Evolutionary conservation across 2,113 vertebrate species (phyloP).

Genomic region (Acrocephalus kingi): DNA sequence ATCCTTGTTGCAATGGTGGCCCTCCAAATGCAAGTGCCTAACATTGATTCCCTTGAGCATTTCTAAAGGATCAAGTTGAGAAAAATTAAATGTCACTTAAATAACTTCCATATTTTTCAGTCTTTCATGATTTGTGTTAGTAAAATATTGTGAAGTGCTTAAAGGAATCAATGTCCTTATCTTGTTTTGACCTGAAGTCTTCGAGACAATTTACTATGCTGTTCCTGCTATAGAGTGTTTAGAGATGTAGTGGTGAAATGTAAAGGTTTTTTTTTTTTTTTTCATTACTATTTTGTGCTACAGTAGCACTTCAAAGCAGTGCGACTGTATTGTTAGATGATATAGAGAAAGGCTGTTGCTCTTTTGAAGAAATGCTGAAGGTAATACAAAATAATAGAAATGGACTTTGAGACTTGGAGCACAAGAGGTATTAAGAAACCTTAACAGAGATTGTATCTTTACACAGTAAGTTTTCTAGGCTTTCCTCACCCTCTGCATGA

Average conservation of each 20-base stretch:
- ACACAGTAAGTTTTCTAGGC: neutral
- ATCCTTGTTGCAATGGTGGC: neutral
- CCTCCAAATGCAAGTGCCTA: neutral
- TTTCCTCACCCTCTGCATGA: neutral
- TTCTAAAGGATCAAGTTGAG: neutral
- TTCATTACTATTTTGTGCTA: neutral
- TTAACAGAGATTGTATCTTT: neutral
- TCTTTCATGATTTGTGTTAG: neutral
- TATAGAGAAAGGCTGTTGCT: neutral
- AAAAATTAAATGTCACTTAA: neutral
- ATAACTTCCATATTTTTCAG: neutral
- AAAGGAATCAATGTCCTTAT: neutral
- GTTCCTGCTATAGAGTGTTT: neutral
- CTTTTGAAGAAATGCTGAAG: neutral
- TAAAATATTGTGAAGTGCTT: neutral
- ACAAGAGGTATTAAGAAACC: neutral
- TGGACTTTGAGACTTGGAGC: neutral
- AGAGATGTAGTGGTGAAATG: neutral
- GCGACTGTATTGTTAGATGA: neutral
- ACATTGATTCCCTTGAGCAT: neutral
- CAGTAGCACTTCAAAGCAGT: neutral
- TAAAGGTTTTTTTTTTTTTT: rapidly evolving
- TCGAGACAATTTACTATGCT: neutral
- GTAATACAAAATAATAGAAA: neutral
- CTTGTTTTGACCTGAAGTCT: neutral